Evolutionary conservation across 64 coral and sea anemone genomes (phyloP).

Genomic region (Montipora sp.): DNA sequence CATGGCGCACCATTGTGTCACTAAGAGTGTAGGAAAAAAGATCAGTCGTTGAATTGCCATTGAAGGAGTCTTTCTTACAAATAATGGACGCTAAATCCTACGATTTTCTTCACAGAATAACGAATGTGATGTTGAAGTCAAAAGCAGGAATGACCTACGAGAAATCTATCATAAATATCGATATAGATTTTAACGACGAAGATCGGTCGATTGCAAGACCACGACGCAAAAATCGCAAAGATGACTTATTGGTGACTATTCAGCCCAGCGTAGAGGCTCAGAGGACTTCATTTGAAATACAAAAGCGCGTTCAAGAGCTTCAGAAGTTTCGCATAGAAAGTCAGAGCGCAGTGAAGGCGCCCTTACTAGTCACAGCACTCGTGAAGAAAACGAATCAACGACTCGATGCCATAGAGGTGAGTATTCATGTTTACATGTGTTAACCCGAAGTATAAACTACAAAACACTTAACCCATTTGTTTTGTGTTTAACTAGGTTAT

Average conservation of each 20-base stretch:
- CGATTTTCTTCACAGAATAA: conserved; percentile 19
- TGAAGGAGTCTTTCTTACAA: neutral
- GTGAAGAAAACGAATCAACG: conserved; percentile 73
- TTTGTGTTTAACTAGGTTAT: neutral
- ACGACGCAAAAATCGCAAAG: conserved; percentile 65
- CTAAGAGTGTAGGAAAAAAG: too few relatives aligned
- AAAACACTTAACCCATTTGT: neutral
- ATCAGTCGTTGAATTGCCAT: too few relatives aligned
- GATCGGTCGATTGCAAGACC: conserved; percentile 8
- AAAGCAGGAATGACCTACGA: conserved; percentile 83
- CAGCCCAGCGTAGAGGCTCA: conserved; percentile 73
- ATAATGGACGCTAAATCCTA: neutral
- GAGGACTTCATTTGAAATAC: conserved; percentile 68
- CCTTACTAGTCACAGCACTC: conserved; percentile 78
- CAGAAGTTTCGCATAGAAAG: conserved; percentile 82
- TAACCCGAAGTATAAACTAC: neutral
- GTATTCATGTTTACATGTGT: neutral
- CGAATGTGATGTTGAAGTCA: conserved; percentile 18
- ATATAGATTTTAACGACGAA: conserved; percentile 93
- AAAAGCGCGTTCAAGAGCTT: conserved; percentile 69
- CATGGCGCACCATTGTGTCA: too few relatives aligned
- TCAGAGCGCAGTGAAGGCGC: conserved; percentile 80
- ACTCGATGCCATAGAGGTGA: conserved; percentile 69
- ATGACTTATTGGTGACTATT: conserved; percentile 59
- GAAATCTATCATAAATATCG: conserved; percentile 88